Evolutionary conservation across 1,140 invertebrate species (phyloP), one percentile per base, ranked within the genome.

Genomic region (Eueides isabella): DNA sequence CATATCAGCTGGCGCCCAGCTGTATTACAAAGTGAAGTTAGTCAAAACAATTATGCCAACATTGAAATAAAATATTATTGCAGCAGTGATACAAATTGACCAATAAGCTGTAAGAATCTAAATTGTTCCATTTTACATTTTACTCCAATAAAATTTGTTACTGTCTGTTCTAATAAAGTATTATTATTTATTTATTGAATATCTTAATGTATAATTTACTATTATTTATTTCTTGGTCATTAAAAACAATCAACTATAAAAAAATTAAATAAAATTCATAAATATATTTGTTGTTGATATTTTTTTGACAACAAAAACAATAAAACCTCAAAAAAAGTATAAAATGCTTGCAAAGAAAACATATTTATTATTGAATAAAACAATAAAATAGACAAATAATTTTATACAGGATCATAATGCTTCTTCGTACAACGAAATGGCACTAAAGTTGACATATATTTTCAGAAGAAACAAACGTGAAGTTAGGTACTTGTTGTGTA

Each of bases 401-500:
- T 11, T 12, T 23, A 12, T 12, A 23, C 12, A 16, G 35, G 16
- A 55, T 19, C 19, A 41, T 71, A 23, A 68, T 28, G 66, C 1
- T 28, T 41, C 29, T 85, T 41, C 77, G 74, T 86, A 65, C 26
- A 86, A 82, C 31, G 83, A 71, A 92, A 82, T 79, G 74, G 16
- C 19, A 14, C 64, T 55, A 19, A 35, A 76, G 77, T 74, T 89
- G 89, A 90, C 90, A 83, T 83, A 77, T 73, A 70, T 80, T 89
- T 88, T 88, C 87, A 92, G 89, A 88, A 86, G 92, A 93, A 93
- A 93, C 88, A 93, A 91, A 91, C 88, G 70, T 93, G 92, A 93
- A 93, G 88, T 87, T 89, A 89, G 89, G 76, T 41, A 68, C 74
- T 81, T 80, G 79, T 86, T 74, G 26, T 77, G 77, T 82, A 83